phyloP scores from a whole-genome alignment of 2,888 invertebrate genomes.

The Drosophila suboccidentalis region DNA sequence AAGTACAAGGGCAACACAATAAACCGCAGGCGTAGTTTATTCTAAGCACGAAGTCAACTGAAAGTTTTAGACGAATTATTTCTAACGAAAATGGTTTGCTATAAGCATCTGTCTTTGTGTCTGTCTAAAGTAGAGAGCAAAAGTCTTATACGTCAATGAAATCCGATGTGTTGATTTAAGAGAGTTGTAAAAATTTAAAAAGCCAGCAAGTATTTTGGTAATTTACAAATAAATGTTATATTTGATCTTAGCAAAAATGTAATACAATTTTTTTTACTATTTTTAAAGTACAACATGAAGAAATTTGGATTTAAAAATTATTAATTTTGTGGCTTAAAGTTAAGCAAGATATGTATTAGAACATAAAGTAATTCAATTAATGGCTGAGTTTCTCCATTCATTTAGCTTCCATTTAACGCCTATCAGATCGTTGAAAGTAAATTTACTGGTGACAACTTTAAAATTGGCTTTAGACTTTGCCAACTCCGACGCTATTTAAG shows the following conservation, averaged over 20 bases:
- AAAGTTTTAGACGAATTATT: constrained; percentile 40
- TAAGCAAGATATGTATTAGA: no score
- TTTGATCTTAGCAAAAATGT: no score
- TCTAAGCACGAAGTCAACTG: constrained; percentile 26
- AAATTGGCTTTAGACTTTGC: constrained; percentile 53
- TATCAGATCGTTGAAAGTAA: constrained; percentile 22
- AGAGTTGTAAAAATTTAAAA: background rate
- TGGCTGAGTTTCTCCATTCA: background rate
- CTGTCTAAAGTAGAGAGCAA: background rate
- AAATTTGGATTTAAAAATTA: no score
- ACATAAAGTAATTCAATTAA: no score
- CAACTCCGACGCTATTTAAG: constrained; percentile 39
- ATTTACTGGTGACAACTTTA: constrained; percentile 58
- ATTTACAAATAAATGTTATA: no score
- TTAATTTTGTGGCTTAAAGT: no score
- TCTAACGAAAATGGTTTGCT: constrained; percentile 55
- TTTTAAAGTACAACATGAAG: no score
- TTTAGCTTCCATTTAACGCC: constrained; percentile 40
- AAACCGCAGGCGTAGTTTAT: constrained; percentile 16
- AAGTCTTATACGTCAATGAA: constrained; percentile 5
- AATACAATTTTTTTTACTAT: no score
- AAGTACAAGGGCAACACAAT: constrained; percentile 6
- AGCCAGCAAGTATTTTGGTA: no score
- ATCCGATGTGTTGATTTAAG: constrained; percentile 8
- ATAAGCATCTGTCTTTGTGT: constrained; percentile 29